These are phyloP conservation scores for Gryon sp. DNA, from an alignment of 1,140 invertebrate species.

Conservation along the genomic window DNA sequence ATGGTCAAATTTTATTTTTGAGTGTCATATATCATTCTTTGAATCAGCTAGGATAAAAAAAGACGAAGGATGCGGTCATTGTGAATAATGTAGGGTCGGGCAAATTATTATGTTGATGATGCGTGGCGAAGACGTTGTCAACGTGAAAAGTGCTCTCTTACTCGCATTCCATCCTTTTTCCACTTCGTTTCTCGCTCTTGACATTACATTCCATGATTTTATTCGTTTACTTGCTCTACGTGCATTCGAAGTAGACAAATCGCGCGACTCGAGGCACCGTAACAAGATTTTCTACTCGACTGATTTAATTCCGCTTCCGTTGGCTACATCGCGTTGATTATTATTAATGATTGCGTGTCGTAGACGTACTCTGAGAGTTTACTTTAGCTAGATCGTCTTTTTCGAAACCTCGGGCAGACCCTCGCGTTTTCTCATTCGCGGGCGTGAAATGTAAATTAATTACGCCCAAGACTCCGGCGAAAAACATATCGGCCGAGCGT, in stretches of 20 bases:
- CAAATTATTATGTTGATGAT: constrained; percentile 46
- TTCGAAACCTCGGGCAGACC: constrained; percentile 29
- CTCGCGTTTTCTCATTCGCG: constrained; percentile 54
- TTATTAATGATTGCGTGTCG: constrained; percentile 65
- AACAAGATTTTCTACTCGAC: constrained; percentile 64
- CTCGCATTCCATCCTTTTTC: not conserved
- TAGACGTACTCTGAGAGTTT: constrained; percentile 54
- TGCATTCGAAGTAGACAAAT: constrained; percentile 61
- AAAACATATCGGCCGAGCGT: constrained; percentile 62
- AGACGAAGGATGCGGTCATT: not conserved
- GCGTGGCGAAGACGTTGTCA: constrained; percentile 2
- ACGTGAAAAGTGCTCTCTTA: constrained; percentile 23
- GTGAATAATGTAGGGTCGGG: constrained; percentile 33
- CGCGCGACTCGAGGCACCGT: constrained; percentile 39
- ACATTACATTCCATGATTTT: constrained; percentile 7
- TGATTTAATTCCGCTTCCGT: constrained; percentile 63
- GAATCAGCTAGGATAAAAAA: not conserved
- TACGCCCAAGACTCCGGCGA: constrained; percentile 47
- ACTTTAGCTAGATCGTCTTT: constrained; percentile 29
- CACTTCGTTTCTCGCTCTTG: not conserved
- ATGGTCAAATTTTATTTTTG: constrained; percentile 1
- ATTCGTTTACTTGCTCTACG: constrained; percentile 17
- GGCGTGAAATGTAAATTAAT: constrained; percentile 67
- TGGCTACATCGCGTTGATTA: constrained; percentile 57
- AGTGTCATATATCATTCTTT: constrained; percentile 14